A percentile compares a stretch with the other conserved stretches of the same genome.
Evolutionary conservation across 2,797 vertebrate species (phyloP).

Genomic region (Chaetodon trifasciatus): DNA sequence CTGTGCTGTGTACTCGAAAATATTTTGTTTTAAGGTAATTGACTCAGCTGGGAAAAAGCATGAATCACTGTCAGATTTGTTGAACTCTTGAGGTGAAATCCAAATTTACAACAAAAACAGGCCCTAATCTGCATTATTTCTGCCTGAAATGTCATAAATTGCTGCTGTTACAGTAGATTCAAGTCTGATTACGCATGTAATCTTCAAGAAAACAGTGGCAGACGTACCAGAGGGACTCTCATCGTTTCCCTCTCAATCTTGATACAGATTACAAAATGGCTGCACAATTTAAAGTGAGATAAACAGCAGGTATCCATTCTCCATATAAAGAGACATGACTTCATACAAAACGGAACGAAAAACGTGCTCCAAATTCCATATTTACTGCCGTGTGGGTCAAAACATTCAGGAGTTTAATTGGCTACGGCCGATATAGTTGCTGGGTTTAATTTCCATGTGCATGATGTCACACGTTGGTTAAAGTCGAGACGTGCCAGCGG

Average conservation of each 20-base stretch:
- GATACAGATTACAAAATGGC: not conserved
- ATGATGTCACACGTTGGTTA: conserved; percentile 73
- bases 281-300: conserved; percentile 3
- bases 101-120: conserved; percentile 18
- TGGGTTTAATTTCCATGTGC: conserved; percentile 65
- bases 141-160: not conserved
- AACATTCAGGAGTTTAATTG: conserved; percentile 55
- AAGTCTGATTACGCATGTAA: conserved; percentile 20
- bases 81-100: conserved; percentile 40
- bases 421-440: conserved; percentile 54
- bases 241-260: not conserved
- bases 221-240: not conserved
- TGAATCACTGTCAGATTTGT: conserved; percentile 60
- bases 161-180: not conserved
- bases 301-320: conserved; percentile 52
- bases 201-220: conserved; percentile 1
- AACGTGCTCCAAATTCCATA: conserved; percentile 62
- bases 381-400: conserved; percentile 67
- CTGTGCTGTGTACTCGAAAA: conserved; percentile 70
- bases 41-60: conserved; percentile 42
- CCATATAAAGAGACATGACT: conserved; percentile 60
- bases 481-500: conserved; percentile 51
- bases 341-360: conserved; percentile 49
- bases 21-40: conserved; percentile 68
- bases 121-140: conserved; percentile 22